Evolutionary conservation across 2,797 vertebrate genomes (phyloP).

Genomic region (Scolopax rusticola): DNA sequence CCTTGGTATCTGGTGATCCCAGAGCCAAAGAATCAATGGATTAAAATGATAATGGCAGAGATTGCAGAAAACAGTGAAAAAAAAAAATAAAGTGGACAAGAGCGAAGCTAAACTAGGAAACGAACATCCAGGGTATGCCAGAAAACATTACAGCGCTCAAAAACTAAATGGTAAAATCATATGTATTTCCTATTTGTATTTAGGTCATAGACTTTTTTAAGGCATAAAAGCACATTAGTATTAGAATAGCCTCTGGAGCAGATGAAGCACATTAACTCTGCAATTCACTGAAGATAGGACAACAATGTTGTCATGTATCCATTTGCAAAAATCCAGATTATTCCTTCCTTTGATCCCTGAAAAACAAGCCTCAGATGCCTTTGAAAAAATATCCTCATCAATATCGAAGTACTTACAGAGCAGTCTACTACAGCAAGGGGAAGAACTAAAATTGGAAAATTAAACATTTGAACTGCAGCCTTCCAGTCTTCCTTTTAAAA

Average conservation of each 20-base stretch:
- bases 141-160: not conserved
- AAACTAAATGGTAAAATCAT: not conserved
- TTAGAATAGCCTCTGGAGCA: constrained; percentile 36
- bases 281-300: not conserved
- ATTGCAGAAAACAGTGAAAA: not conserved
- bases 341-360: constrained; percentile 34
- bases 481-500: not conserved
- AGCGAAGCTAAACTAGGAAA: not conserved
- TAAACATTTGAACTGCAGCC: not conserved
- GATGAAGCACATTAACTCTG: constrained; percentile 23
- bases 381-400: constrained; percentile 42
- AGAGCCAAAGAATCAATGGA: constrained; percentile 54
- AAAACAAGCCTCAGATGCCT: not conserved
- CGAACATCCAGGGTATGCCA: not conserved
- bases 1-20: constrained; percentile 33
- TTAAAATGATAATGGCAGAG: not conserved
- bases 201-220: constrained; percentile 41
- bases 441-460: not conserved
- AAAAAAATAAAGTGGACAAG: not conserved
- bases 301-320: constrained; percentile 16
- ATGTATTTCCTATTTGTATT: constrained; percentile 7
- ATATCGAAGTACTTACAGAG: not conserved
- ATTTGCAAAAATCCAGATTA: constrained; percentile 51
- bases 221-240: not conserved
- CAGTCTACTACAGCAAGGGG: not conserved